phyloP scores from a whole-genome alignment of 2,113 vertebrate genomes.

The Dendrocopos noguchii region DNA sequence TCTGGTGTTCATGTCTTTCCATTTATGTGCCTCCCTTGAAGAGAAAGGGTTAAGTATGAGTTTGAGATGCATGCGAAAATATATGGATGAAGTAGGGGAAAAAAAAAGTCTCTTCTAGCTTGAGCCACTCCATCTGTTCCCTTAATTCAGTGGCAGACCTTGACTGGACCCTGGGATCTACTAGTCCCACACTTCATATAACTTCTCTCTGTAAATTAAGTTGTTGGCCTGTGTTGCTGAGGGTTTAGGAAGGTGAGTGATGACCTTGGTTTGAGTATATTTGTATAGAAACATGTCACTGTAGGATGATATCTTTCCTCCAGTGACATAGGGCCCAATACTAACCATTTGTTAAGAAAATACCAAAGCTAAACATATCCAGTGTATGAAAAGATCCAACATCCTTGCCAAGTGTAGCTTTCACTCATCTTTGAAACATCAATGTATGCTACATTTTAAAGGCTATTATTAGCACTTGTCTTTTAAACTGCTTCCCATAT shows the following conservation, averaged over 20 bases:
- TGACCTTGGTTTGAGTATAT: slow-evolving; percentile 74
- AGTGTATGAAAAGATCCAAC: slow-evolving; percentile 66
- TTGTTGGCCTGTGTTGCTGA: slow-evolving; percentile 61
- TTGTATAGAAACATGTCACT: slow-evolving; percentile 82
- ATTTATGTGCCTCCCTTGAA: background rate
- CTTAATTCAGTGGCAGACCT: slow-evolving; percentile 60
- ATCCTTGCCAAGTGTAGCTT: slow-evolving; percentile 77
- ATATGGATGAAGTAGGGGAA: slow-evolving; percentile 4
- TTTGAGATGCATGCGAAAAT: slow-evolving; percentile 52
- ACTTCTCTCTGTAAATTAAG: slow-evolving; percentile 66
- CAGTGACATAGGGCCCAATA: slow-evolving; percentile 69
- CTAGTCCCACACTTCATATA: slow-evolving; percentile 49
- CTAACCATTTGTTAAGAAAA: slow-evolving; percentile 77
- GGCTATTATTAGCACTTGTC: slow-evolving; percentile 75
- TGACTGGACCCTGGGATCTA: slow-evolving; percentile 52
- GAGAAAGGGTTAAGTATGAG: slow-evolving; percentile 47
- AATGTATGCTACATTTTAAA: slow-evolving; percentile 68
- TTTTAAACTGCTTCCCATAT: slow-evolving; percentile 71
- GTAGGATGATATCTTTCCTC: slow-evolving; percentile 77
- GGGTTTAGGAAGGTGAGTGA: slow-evolving; percentile 79
- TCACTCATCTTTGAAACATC: slow-evolving; percentile 76
- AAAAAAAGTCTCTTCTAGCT: slow-evolving; percentile 32
- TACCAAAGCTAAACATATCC: slow-evolving; percentile 75
- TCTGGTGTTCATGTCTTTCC: background rate
- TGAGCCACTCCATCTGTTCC: slow-evolving; percentile 76